phyloP scores from a whole-genome alignment of 2,113 vertebrate genomes.

The Chelonoidis abingdonii region DNA sequence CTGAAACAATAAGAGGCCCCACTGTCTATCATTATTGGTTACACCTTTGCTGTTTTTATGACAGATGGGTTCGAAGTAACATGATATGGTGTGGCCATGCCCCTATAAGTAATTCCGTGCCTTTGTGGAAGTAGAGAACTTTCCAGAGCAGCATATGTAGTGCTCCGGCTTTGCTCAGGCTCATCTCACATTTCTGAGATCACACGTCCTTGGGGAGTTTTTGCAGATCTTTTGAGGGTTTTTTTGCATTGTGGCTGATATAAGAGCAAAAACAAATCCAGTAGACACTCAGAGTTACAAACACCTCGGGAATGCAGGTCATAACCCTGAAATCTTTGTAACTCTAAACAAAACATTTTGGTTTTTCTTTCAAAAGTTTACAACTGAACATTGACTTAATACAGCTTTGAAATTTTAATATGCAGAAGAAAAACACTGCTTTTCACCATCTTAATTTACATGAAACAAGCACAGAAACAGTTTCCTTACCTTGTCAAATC shows the following conservation, averaged over 20 bases:
- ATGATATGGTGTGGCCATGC: background rate
- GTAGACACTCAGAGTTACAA: background rate
- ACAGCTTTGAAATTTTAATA: too few relatives aligned
- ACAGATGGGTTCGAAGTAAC: fast-evolving
- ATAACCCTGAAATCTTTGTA: too few relatives aligned
- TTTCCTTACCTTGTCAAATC: too few relatives aligned
- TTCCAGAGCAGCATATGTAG: fast-evolving
- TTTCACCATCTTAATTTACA: too few relatives aligned
- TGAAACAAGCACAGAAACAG: too few relatives aligned
- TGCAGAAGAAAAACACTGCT: too few relatives aligned
- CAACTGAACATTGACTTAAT: too few relatives aligned
- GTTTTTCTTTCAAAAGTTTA: too few relatives aligned
- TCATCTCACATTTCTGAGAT: background rate
- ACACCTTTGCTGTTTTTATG: background rate
- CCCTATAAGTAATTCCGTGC: fast-evolving
- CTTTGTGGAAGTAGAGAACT: background rate
- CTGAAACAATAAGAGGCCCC: background rate
- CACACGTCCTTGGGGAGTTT: background rate
- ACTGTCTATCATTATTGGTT: background rate
- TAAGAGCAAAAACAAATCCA: background rate
- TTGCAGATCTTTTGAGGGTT: background rate
- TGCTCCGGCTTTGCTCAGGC: background rate
- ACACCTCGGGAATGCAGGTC: background rate
- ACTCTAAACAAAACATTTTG: background rate
- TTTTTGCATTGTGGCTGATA: background rate